Evolutionary conservation across 92 coral and sea anemone species (phyloP), one percentile per base, ranked within the genome.

Genomic region (Plumapathes pennacea): DNA sequence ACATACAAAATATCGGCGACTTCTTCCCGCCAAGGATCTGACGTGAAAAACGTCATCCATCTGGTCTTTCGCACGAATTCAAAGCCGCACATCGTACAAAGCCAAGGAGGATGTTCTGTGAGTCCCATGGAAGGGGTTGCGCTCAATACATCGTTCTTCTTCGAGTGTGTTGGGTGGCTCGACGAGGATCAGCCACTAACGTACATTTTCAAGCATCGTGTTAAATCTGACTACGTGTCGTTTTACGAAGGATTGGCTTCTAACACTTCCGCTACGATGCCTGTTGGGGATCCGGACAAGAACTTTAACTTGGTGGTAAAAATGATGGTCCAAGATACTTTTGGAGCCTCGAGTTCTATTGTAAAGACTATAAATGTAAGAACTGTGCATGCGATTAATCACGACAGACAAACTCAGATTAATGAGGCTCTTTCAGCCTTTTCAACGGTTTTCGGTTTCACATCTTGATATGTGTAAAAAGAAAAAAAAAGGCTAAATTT

Each of bases 51-150:
- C n/a, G n/a, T n/a, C n/a, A n/a, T n/a, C n/a, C n/a, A n/a, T n/a
- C n/a, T 34, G 5, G 5, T 26, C 3, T 2, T 65, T 25, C 4
- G n/a, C 4, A 15, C 40, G 26, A 65, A 65, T 26, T 65, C 72
- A 6, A 12, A 14, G 3, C 72, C 72, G 13, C 20, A 27, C 15
- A 29, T 5, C 20, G 22, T 18, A 4, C 17, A 20, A 3, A 12
- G 37, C 38, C 28, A 11, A 19, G 19, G 39, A 21, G n/a, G 82
- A 1, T 77, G 89, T 41, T 46, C 46, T 11, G 63, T 67, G 0
- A 48, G 38, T 2, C 95, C 95, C 10, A 26, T 4, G 45, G 32
- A 47, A 33, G 95, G 95, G 4, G 82, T 81, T 32, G 89, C 95
- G 2, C 11, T 71, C 46, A 50, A 75, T 2, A 86, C 89, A 36